phyloP scores from a whole-genome alignment of 2,113 vertebrate genomes.

The Agapornis roseicollis region DNA sequence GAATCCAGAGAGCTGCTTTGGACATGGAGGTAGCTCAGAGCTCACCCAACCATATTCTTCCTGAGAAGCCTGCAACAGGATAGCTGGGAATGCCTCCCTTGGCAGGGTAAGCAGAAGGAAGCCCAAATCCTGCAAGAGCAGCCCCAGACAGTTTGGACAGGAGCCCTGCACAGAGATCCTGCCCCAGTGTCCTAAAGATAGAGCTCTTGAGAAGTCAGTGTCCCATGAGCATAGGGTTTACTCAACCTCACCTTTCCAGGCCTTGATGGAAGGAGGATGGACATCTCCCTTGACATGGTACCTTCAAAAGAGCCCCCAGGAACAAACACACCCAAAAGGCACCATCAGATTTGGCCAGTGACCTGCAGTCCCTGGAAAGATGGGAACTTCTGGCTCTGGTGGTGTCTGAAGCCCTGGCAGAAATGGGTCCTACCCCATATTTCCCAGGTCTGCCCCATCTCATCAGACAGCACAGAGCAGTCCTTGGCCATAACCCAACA shows the following conservation, averaged over 20 bases:
- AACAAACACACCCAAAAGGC: background rate
- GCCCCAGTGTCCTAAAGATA: background rate
- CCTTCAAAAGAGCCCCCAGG: background rate
- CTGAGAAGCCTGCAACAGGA: background rate
- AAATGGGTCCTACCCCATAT: background rate
- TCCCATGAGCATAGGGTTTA: background rate
- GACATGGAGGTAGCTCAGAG: background rate
- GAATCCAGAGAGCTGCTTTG: background rate
- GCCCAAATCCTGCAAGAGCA: background rate
- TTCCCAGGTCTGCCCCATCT: background rate
- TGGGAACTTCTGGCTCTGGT: background rate
- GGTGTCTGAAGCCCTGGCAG: background rate
- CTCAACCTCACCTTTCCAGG: background rate
- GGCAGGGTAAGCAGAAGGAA: background rate
- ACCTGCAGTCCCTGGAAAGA: background rate
- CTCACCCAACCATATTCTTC: background rate
- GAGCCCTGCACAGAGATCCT: background rate
- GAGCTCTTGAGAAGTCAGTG: background rate
- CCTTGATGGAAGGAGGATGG: background rate
- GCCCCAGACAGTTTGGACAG: background rate
- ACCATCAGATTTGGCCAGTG: background rate
- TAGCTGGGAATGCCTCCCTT: background rate
- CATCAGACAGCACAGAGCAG: background rate
- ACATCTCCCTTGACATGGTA: fast-evolving
- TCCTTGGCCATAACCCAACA: background rate